Evolutionary conservation across 2,797 vertebrate species (phyloP), one percentile per base, ranked within the genome.

Genomic region (Molothrus ater): DNA sequence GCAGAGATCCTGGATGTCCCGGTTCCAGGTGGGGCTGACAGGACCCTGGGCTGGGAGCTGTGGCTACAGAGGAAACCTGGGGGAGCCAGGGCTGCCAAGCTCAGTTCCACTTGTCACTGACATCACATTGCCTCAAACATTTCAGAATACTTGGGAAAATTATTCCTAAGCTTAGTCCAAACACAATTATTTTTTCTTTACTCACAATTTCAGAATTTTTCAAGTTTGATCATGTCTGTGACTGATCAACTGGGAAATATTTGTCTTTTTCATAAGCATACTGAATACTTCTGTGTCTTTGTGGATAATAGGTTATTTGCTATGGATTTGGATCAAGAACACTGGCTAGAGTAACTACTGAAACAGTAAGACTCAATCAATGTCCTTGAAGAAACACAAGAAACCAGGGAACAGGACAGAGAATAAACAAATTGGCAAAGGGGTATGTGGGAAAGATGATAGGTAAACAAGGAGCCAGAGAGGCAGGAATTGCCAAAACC

Each of bases 251-350:
- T 93, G 80, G 80, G 90, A 89, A 95, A 95, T 95, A 88, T 32
- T 88, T 82, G 59, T 74, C 68, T 86, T 94, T 82, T 90, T 94
- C 29, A 78, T 66, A 31, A 94, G 53, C 50, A 48, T 54, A 85
- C 76, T 75, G 71, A 92, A 71, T 68, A 78, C 57, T 88, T 92
- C 74, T 80, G 74, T 90, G 86, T 93, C 32, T 90, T 65, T 92
- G 80, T 69, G 90, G 81, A 91, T 87, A 95, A 93, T 74, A 80
- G 86, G 53, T 87, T 96, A 88, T 95, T 96, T 95, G 86, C 94
- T 92, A 32, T 91, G 95, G 92, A 82, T 82, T 80, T 89, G 79
- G 79, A 94, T 95, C 92, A 87, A 93, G 86, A 81, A 80, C 71
- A 48, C 45, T 86, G 76, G 45, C 86, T 76, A 57, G 92, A 89